A percentile compares a stretch with the other conserved stretches of the same genome.
Conservation (phyloP, 1,140 invertebrate species). For the Fopius arisanus region DNA sequence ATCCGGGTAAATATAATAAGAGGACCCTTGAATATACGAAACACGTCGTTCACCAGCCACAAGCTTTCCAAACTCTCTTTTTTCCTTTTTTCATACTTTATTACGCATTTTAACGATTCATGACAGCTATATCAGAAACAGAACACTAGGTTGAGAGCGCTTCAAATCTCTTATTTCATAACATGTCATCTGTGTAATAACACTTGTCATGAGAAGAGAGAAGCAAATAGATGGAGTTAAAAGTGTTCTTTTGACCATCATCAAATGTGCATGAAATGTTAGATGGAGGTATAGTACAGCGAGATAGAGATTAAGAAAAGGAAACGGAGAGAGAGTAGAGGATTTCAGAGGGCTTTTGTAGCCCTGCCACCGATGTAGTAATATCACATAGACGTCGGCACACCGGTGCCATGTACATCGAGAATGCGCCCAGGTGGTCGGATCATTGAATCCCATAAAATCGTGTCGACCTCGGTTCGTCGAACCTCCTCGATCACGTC, state of each 20-base stretch:
- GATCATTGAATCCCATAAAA: slow-evolving; percentile 40
- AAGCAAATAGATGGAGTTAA: no score
- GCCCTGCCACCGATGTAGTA: neutral
- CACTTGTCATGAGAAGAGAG: no score
- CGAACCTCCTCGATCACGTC: slow-evolving; percentile 28
- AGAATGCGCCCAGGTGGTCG: slow-evolving; percentile 46
- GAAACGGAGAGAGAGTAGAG: neutral
- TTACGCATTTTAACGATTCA: neutral
- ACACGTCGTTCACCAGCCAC: slow-evolving; percentile 15
- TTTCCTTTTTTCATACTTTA: neutral
- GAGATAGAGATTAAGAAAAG: slow-evolving; percentile 41
- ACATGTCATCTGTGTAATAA: no score
- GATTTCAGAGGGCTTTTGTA: no score
- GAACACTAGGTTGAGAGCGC: neutral
- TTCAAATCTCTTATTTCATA: neutral
- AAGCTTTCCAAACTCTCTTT: neutral
- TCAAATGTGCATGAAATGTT: no score
- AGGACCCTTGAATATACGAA: slow-evolving; percentile 25
- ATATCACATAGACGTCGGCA: neutral
- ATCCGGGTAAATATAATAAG: neutral
- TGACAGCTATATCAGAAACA: neutral
- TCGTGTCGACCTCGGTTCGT: slow-evolving; percentile 34
- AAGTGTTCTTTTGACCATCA: no score
- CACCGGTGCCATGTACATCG: neutral
- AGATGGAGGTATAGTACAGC: no score